Evolutionary conservation across 2,113 vertebrate species (phyloP).

Genomic region (Gobius niger): DNA sequence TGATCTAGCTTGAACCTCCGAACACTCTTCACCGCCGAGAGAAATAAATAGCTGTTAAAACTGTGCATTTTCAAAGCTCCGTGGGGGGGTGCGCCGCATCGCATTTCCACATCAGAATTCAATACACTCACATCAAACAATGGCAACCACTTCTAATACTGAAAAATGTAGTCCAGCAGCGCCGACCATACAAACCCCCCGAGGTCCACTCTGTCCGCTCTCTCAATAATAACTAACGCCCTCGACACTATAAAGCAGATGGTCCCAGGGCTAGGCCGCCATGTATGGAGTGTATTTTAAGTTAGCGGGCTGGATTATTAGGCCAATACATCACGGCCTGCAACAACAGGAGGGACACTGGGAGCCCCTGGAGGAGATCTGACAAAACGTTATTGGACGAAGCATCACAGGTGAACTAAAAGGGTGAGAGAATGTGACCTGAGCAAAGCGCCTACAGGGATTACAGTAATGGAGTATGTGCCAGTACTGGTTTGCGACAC

Average conservation of each 20-base stretch:
- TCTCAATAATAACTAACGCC: constrained; percentile 58
- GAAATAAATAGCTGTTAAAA: constrained; percentile 22
- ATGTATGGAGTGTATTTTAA: constrained; percentile 38
- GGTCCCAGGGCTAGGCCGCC: constrained; percentile 37
- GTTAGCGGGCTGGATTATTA: constrained; percentile 59
- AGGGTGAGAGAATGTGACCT: constrained; percentile 41
- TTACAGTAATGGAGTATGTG: constrained; percentile 16
- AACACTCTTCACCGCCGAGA: constrained; percentile 10
- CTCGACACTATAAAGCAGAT: constrained; percentile 46
- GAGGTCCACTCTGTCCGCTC: constrained; percentile 40
- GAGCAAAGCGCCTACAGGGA: constrained; percentile 3
- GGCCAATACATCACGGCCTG: constrained; percentile 52
- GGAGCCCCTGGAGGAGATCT: constrained; percentile 29
- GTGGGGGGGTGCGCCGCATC: not conserved
- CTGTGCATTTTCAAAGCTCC: constrained; percentile 13
- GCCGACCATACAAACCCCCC: constrained; percentile 41
- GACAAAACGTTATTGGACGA: constrained; percentile 44
- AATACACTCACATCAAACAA: constrained; percentile 18
- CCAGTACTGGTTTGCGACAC: constrained; percentile 4
- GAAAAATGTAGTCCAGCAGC: constrained; percentile 24
- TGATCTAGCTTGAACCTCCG: no score
- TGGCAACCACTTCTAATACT: constrained; percentile 18
- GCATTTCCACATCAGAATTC: constrained; percentile 28
- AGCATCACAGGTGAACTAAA: constrained; percentile 37
- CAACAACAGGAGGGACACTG: constrained; percentile 24